A percentile compares a stretch with the other conserved stretches of the same genome.
phyloP scores from a whole-genome alignment of 2,888 invertebrate genomes.

The Cerastis rubricosa region DNA sequence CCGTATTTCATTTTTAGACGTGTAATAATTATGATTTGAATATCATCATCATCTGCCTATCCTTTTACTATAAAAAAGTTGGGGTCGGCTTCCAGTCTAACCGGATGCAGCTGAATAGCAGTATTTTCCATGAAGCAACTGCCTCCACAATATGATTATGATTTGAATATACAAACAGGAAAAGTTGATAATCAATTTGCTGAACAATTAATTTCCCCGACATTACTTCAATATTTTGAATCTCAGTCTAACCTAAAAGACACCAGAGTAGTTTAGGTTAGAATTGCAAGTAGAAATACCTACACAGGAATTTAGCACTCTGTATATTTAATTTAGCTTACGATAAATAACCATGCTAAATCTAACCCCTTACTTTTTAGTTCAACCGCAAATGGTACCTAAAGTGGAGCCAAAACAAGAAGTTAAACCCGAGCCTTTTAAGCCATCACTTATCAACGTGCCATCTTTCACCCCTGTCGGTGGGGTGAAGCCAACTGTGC shows the following conservation, averaged over 20 bases:
- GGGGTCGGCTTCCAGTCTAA: no score
- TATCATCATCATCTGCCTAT: no score
- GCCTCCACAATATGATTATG: no score
- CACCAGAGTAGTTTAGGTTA: not conserved
- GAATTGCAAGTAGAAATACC: not conserved
- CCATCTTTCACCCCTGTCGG: constrained; percentile 74
- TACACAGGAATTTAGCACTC: not conserved
- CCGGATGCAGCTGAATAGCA: no score
- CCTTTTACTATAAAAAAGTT: no score
- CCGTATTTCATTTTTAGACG: not conserved
- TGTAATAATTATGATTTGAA: not conserved
- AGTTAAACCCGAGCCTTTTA: constrained; percentile 69
- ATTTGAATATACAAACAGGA: not conserved
- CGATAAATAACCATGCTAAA: not conserved
- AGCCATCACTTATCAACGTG: constrained; percentile 66
- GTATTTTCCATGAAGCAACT: no score
- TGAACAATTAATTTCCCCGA: not conserved
- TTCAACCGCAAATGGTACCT: constrained; percentile 48
- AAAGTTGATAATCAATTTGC: not conserved
- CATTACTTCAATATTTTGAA: not conserved
- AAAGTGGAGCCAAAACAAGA: constrained; percentile 67
- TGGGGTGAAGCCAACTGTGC: constrained; percentile 69
- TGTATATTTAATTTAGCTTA: not conserved
- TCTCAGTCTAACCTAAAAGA: not conserved
- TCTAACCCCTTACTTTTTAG: constrained; percentile 28